Base-by-base conservation (phyloP, 2,888 invertebrate genomes). In the Laothoe populi region DNA sequence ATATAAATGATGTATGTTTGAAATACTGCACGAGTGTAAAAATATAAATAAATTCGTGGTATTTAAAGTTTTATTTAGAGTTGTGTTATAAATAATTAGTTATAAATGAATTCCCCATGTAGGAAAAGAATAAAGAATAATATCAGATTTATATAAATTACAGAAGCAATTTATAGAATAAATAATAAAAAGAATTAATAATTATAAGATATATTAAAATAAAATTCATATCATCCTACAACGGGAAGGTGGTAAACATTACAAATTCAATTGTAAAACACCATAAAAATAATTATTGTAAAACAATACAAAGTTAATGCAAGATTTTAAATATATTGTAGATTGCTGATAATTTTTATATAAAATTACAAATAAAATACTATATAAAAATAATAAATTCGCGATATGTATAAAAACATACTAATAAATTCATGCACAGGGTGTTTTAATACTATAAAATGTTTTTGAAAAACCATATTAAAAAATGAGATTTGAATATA, bases 11-110 rank as follows among this genome's bases (percentile, higher is more conserved):
- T 19, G 19, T 8, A 44, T 44, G 19, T 19, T 19, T 19, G 8
- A 19, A 44, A 44, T 44, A 44, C 38, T 38, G 38, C 38, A 38
- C 19, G 44, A 19, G 8, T 10, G 2, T 44, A 10, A 42, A 16
- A 42, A 42, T 42, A 42, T 19, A 44, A 44, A 44, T 42, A 42
- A 42, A 42, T 42, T 42, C 42, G 42, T 42, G 1, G 31, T 31
- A 8, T 31, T 31, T 8, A 8, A 38, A n/a, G 13, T 3, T 2
- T 40, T 40, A 4, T 13, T 16, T 19, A 44, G 19, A 44, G 19
- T 44, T 19, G 16, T 16, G 8, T 16, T 2, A n/a, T n/a, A 19
- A 31, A 3, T 0, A 53, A 10, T 1, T 16, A 19, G 2, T 19
- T 0, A 10, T 11, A 53, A 35, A 38, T 38, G 13, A 38, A 38